Evolutionary conservation across 2,797 vertebrate genomes (phyloP).

Genomic region (Gadopsis marmoratus): DNA sequence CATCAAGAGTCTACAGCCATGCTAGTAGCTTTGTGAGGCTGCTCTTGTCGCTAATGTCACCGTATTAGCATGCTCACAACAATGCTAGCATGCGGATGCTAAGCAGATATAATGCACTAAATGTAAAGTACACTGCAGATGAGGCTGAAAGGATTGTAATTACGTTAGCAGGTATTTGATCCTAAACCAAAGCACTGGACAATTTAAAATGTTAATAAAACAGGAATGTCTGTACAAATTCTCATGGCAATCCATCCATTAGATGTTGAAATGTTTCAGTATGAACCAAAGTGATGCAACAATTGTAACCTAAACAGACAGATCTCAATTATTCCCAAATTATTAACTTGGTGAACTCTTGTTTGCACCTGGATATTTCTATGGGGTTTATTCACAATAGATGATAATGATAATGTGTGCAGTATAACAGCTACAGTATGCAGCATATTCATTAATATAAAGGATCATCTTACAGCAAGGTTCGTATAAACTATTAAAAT

Average conservation of each 20-base stretch:
- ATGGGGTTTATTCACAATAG: background rate
- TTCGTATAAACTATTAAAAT: background rate
- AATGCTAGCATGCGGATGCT: background rate
- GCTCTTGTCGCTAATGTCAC: background rate
- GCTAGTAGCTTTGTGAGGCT: background rate
- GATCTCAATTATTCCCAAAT: background rate
- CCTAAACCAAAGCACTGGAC: background rate
- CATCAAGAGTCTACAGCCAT: background rate
- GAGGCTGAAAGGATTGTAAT: background rate
- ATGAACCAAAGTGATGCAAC: background rate
- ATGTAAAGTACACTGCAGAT: background rate
- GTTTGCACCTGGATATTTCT: background rate
- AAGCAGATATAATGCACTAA: background rate
- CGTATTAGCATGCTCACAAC: background rate
- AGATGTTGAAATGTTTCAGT: constrained; percentile 1
- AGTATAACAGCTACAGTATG: background rate
- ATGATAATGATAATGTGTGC: background rate
- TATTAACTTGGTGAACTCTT: too few species aligned
- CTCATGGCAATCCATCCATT: background rate
- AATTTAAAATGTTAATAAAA: background rate
- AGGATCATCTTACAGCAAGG: background rate
- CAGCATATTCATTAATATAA: background rate
- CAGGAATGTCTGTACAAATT: background rate
- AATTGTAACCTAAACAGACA: background rate
- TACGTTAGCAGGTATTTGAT: background rate